These are phyloP conservation scores for Plodia interpunctella DNA, from an alignment of 1,140 invertebrate genomes.

Conservation along the genomic window DNA sequence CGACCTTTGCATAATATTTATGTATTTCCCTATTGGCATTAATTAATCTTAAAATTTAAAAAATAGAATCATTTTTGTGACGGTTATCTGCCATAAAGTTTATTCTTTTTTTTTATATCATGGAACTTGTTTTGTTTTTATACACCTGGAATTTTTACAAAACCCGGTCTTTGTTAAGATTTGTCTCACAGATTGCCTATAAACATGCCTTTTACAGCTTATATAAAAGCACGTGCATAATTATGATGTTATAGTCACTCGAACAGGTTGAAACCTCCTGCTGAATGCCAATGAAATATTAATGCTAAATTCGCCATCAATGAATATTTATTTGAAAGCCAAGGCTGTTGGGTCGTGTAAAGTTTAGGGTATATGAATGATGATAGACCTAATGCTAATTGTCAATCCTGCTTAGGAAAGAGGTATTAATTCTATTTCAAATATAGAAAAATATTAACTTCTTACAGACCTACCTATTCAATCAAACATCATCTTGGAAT, in stretches of 20 bases:
- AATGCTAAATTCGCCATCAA: conserved; percentile 23
- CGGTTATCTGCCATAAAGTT: too few relatives aligned
- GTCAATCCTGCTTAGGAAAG: too few relatives aligned
- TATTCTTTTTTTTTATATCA: too few relatives aligned
- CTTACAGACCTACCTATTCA: too few relatives aligned
- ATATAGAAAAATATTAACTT: too few relatives aligned
- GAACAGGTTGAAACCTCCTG: conserved; percentile 17
- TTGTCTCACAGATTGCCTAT: conserved; percentile 6
- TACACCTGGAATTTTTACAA: not conserved
- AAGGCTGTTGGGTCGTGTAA: conserved; percentile 13
- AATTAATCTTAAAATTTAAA: too few relatives aligned
- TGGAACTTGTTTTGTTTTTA: not conserved
- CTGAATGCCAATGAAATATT: conserved; percentile 20
- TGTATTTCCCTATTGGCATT: too few relatives aligned
- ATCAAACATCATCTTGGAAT: too few relatives aligned
- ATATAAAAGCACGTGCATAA: not conserved
- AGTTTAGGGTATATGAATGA: not conserved
- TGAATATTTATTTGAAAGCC: conserved; percentile 24
- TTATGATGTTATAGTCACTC: conserved; percentile 17
- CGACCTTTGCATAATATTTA: too few relatives aligned
- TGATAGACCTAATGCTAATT: not conserved
- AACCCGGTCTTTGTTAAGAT: not conserved
- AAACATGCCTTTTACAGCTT: conserved; percentile 9
- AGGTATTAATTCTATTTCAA: too few relatives aligned
- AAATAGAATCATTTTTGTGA: too few relatives aligned